Conservation (phyloP, 92 coral and sea anemone genomes). For the Anthopleura xanthogrammica region DNA sequence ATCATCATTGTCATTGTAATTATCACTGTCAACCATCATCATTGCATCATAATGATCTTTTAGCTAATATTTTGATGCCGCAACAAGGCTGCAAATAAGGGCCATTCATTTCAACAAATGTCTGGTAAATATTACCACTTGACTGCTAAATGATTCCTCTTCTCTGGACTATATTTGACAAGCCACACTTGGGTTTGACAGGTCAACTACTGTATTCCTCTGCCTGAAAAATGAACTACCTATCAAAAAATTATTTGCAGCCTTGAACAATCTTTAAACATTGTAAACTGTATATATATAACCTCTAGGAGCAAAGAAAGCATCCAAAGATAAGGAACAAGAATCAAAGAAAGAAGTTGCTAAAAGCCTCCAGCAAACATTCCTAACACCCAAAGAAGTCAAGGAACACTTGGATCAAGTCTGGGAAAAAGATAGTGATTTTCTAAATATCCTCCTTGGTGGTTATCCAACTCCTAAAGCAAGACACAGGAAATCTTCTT, state of each 20-base stretch:
- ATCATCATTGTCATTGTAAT: no score
- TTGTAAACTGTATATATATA: not conserved
- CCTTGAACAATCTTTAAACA: not conserved
- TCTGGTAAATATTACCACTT: no score
- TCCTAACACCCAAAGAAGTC: slow-evolving; percentile 78
- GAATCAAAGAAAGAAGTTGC: slow-evolving; percentile 49
- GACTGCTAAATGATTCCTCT: no score
- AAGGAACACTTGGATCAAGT: slow-evolving; percentile 68
- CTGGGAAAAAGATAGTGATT: slow-evolving; percentile 77
- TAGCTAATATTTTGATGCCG: no score
- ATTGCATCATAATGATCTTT: no score
- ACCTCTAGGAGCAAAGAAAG: not conserved
- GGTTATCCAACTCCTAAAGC: slow-evolving; percentile 85
- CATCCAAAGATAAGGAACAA: slow-evolving; percentile 10
- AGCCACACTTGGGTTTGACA: no score
- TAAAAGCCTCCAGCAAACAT: slow-evolving; percentile 61
- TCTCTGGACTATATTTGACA: no score
- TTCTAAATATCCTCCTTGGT: slow-evolving; percentile 72
- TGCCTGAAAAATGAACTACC: no score
- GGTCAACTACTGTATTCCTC: no score
- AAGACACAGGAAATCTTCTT: slow-evolving; percentile 62
- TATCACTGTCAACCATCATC: not conserved
- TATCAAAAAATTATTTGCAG: no score
- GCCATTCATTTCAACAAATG: no score
- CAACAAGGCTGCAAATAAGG: no score